A percentile compares a stretch with the other conserved stretches of the same genome.
These are phyloP conservation scores for Gnathonemus echidnorhynchus DNA, from an alignment of 2,113 vertebrate genomes.

Conservation along the genomic window DNA sequence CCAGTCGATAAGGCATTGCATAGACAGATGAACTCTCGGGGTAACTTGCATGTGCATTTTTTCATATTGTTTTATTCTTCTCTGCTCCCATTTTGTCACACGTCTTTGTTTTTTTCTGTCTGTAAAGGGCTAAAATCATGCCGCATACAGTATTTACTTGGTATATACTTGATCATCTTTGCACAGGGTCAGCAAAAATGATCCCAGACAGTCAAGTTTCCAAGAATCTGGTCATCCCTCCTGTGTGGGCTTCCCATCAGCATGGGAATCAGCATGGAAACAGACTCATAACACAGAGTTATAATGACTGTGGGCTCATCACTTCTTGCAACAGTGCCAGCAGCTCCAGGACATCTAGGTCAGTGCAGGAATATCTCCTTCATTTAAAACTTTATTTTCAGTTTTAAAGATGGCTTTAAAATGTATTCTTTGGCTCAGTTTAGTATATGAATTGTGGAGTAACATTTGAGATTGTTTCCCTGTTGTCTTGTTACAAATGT, in stretches of 20 bases:
- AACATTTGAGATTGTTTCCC: neutral
- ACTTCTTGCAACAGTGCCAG: conserved; percentile 49
- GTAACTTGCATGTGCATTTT: neutral
- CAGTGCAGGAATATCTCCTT: conserved; percentile 10
- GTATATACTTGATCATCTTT: neutral
- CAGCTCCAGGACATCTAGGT: conserved; percentile 58
- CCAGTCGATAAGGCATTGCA: neutral
- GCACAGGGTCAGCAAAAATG: conserved; percentile 46
- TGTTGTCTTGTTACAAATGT: neutral
- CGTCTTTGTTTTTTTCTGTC: neutral
- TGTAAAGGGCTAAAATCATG: neutral
- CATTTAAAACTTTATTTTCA: neutral
- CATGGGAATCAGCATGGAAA: conserved; percentile 41
- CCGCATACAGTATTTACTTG: neutral
- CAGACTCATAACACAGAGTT: conserved; percentile 26
- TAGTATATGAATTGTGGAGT: neutral
- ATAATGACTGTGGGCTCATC: conserved; percentile 37
- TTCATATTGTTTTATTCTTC: neutral
- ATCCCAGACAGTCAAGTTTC: conserved; percentile 38
- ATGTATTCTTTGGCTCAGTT: neutral
- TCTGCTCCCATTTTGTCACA: neutral
- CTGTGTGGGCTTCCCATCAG: conserved; percentile 25
- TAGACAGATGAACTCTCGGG: neutral
- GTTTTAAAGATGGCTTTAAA: neutral
- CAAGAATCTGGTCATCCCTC: conserved; percentile 37